A percentile compares a stretch with the other conserved stretches of the same genome.
These are phyloP conservation scores for Daktulosphaira vitifoliae DNA, from an alignment of 1,140 invertebrate genomes.

Conservation along the genomic window DNA sequence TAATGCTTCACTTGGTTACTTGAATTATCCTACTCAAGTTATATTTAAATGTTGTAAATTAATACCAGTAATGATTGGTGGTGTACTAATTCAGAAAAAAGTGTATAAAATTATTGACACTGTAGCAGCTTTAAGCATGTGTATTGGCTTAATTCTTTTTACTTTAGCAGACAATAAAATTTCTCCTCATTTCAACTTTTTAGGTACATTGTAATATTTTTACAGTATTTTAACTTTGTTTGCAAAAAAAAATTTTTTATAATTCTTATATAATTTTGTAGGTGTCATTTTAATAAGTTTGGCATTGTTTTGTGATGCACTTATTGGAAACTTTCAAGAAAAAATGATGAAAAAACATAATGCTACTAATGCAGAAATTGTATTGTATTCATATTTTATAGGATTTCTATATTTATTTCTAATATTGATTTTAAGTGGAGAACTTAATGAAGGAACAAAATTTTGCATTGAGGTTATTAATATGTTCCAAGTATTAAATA, in stretches of 20 bases:
- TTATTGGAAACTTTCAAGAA: slow-evolving; percentile 93
- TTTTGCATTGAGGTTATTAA: slow-evolving; percentile 53
- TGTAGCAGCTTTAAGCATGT: slow-evolving; percentile 75
- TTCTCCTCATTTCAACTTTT: slow-evolving; percentile 75
- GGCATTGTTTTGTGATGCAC: slow-evolving; percentile 83
- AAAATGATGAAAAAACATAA: slow-evolving; percentile 78
- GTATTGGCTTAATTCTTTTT: slow-evolving; percentile 83
- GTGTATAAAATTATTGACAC: slow-evolving; percentile 76
- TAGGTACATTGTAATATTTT: slow-evolving; percentile 45
- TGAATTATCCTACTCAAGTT: slow-evolving; percentile 91
- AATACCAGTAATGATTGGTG: slow-evolving; percentile 87
- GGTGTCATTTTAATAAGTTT: slow-evolving; percentile 77
- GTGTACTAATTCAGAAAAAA: slow-evolving; percentile 85
- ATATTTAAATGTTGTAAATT: slow-evolving; percentile 95
- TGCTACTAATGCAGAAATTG: slow-evolving; percentile 82
- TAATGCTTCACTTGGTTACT: slow-evolving; percentile 86
- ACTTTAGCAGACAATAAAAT: slow-evolving; percentile 84
- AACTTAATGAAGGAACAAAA: slow-evolving; percentile 61
- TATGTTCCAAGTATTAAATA: no score
- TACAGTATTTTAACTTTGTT: neutral
- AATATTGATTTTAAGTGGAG: slow-evolving; percentile 63
- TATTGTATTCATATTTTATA: slow-evolving; percentile 85
- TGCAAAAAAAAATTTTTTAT: neutral
- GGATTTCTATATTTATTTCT: slow-evolving; percentile 76
- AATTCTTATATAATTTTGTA: slow-evolving; percentile 40